Base-by-base conservation (phyloP, 53 echinoderm and acorn worm species). In the Holothuria leucospilota region DNA sequence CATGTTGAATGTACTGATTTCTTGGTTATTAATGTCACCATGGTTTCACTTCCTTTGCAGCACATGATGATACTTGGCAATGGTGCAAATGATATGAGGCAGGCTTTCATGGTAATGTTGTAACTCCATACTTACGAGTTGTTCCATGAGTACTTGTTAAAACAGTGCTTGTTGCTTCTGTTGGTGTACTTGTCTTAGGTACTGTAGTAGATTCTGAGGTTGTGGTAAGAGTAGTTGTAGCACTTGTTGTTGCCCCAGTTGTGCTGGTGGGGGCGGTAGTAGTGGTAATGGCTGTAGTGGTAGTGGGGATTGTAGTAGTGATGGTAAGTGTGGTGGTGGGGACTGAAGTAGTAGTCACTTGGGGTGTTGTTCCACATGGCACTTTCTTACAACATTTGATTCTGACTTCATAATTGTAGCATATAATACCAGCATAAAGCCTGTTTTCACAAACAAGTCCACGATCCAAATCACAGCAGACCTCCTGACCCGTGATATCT, bases 401-500 rank as follows among this genome's bases (percentile, higher is more conserved):
- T 27, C 80, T 28, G 6, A 60, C 56, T 29, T 80, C 80, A 61
- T 80, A 80, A 34, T 80, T 80, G 21, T 26, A 28, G 38, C 80
- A 80, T 6, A 21, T 56, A 0, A 16, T 4, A 15, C 56, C 53
- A 0, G 29, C 20, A 15, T 30, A 51, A 27, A 56, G 62, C 16
- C 13, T 61, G 4, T 80, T 29, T 21, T 80, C 29, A 60, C 80
- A 80, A 29, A 80, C 80, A 27, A 80, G 56, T 60, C 80, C 80
- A 61, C 34, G 38, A 29, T 80, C 80, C 61, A 80, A 38, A 21
- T 80, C 80, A 38, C 80, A 80, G 61, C 30, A 34, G 2, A 80
- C 80, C 26, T 80, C 62, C 61, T 80, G 80, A 60, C 80, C 80
- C 2, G 80, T 39, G 13, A 80, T 80, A 56, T 80, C 80, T 80